These are phyloP conservation scores for Harpalus rufipes DNA, from an alignment of 2,888 invertebrate species.

Conservation along the genomic window DNA sequence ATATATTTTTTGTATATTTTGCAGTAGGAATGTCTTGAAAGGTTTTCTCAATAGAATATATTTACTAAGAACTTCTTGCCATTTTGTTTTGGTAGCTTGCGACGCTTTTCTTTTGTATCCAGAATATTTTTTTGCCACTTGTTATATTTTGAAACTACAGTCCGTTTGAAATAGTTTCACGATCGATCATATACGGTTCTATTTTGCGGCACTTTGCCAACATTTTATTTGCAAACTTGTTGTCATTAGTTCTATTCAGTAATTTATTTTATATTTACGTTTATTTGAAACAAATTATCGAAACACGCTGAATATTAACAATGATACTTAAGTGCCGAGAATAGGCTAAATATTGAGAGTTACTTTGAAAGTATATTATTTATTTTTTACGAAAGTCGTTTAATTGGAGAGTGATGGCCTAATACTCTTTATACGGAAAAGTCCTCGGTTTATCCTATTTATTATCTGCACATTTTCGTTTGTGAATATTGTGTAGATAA, in stretches of 20 bases:
- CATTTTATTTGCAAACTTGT: constrained; percentile 1
- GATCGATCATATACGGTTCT: background rate
- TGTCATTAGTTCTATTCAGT: constrained; percentile 28
- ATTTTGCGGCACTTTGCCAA: constrained; percentile 22
- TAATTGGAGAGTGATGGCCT: constrained; percentile 49
- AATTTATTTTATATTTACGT: constrained; percentile 16
- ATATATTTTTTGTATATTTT: constrained; percentile 54
- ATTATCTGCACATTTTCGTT: constrained; percentile 27
- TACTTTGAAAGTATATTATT: constrained; percentile 13
- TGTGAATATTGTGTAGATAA: constrained; percentile 13
- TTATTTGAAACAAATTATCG: constrained; percentile 15
- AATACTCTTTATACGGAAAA: constrained; percentile 51
- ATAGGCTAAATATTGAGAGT: constrained; percentile 2
- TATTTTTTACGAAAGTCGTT: constrained; percentile 20
- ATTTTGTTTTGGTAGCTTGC: constrained; percentile 43
- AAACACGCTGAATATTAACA: constrained; percentile 20
- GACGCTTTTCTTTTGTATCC: constrained; percentile 54
- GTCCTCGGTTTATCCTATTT: constrained; percentile 41
- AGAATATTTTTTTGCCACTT: constrained; percentile 29
- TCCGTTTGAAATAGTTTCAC: constrained; percentile 36
- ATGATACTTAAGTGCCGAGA: constrained; percentile 28
- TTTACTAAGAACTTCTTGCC: constrained; percentile 44
- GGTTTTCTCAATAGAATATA: constrained; percentile 40
- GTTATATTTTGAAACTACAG: constrained; percentile 28
- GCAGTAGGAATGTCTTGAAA: constrained; percentile 46